A percentile compares a stretch with the other conserved stretches of the same genome.
Conservation (phyloP, 2,113 vertebrate genomes). For the Ptilorrhoa leucosticta region DNA sequence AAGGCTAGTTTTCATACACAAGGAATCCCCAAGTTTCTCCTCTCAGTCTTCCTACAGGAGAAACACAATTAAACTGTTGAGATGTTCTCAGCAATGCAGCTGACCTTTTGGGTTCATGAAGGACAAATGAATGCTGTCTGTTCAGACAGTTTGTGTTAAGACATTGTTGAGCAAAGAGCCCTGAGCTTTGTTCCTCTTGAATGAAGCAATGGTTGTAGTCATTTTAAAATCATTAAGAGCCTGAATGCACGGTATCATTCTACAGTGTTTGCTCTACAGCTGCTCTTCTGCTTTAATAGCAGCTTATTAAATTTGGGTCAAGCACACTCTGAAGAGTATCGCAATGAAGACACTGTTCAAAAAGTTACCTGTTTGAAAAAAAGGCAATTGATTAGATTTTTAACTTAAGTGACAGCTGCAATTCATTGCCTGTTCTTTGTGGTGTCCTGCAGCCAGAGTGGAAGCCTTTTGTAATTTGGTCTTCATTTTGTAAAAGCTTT, state of each 20-base stretch:
- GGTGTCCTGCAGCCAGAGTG: conserved; percentile 71
- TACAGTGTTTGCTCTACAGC: conserved; percentile 79
- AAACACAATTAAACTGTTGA: conserved; percentile 75
- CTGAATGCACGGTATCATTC: conserved; percentile 80
- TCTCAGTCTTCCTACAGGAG: conserved; percentile 55
- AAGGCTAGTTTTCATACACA: conserved; percentile 59
- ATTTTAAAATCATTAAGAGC: conserved; percentile 87
- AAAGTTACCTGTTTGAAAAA: conserved; percentile 76
- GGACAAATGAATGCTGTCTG: conserved; percentile 77
- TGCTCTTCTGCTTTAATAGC: conserved; percentile 78
- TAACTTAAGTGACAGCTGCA: conserved; percentile 80
- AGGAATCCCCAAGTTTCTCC: conserved; percentile 60
- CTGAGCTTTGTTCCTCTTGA: conserved; percentile 78
- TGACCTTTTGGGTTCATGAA: conserved; percentile 78
- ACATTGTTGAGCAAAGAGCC: conserved; percentile 73
- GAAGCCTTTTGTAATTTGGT: conserved; percentile 75
- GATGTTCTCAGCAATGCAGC: conserved; percentile 66
- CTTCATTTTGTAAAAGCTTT: conserved; percentile 75
- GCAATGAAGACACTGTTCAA: conserved; percentile 78
- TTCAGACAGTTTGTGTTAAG: conserved; percentile 78
- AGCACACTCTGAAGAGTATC: conserved; percentile 74
- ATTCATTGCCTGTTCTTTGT: conserved; percentile 74
- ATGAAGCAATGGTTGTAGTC: conserved; percentile 84
- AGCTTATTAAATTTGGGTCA: conserved; percentile 86
- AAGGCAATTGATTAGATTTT: conserved; percentile 80